Evolutionary conservation across 2,113 vertebrate species (phyloP), one percentile per base, ranked within the genome.

Genomic region (Mormyrus iriodes): DNA sequence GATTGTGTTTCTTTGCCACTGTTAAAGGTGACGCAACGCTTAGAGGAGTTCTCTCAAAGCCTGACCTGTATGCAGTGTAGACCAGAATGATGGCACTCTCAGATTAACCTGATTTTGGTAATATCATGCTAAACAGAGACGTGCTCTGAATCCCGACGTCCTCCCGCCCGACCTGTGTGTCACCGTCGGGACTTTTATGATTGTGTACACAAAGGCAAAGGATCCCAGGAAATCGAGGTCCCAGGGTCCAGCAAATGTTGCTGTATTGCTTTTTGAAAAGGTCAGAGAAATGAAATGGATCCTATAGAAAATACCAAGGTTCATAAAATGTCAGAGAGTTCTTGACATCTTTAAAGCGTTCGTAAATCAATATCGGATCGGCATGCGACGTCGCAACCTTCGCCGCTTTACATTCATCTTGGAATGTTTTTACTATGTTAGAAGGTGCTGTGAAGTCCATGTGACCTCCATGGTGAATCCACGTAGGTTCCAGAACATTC

Each of bases 311-410:
- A 86, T 35, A 27, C 10, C 49, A 84, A 27, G 21, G 24, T 76
- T 86, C 55, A 49, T 89, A 8, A 87, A 76, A 76, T 89, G 84
- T 87, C 85, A 87, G 21, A 3, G 19, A 51, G 85, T 53, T 19
- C 85, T 65, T 89, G 53, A 49, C 10, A 87, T 52, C 51, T 52
- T 49, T 51, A 76, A 86, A 53, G 58, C 48, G 58, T 87, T 87
- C 86, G 10, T 55, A 90, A 90, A 87, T 90, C 89, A 90, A 90
- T 87, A 87, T 82, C 17, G 5, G 24, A 13, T 46, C 7, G 86
- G 58, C 35, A 46, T 55, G 46, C 27, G 35, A 46, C 79, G 65
- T 82, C 27, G 27, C 39, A 27, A 55, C 73, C 88, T 44, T 83
- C 52, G 3, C 31, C 65, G 27, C 15, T 12, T 35, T 24, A n/a